Conservation (phyloP, 2,797 vertebrate species). For the Rhynchonycteris naso region DNA sequence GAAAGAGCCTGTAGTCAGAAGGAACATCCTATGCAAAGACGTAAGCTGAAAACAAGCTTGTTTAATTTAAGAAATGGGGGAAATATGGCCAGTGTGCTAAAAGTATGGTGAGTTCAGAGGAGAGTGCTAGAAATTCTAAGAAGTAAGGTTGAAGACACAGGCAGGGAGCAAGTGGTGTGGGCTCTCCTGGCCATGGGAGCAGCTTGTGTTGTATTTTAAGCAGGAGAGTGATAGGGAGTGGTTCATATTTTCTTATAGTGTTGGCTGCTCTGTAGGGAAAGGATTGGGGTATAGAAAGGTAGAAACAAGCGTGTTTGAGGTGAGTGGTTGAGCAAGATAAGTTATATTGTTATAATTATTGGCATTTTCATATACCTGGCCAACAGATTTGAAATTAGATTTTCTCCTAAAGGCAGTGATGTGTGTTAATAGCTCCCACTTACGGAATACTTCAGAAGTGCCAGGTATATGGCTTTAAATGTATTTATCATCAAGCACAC, state of each 20-base stretch:
- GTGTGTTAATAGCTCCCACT: neutral
- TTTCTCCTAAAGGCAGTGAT: neutral
- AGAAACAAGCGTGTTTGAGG: neutral
- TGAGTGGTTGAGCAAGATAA: neutral
- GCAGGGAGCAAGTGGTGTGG: neutral
- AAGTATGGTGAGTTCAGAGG: neutral
- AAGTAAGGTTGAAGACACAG: neutral
- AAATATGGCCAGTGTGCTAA: rapidly evolving
- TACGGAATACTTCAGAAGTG: neutral
- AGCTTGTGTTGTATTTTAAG: neutral
- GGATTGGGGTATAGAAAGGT: neutral
- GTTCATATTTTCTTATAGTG: neutral
- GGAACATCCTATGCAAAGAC: neutral
- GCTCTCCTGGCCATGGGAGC: neutral
- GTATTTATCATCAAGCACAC: neutral
- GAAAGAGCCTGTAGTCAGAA: neutral
- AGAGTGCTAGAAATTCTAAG: neutral
- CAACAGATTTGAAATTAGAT: neutral
- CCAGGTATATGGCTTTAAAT: neutral
- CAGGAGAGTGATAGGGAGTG: neutral
- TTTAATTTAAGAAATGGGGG: neutral
- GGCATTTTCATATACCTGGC: neutral
- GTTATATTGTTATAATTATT: neutral
- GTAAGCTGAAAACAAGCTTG: neutral
- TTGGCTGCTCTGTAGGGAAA: neutral